These are phyloP conservation scores for Pimpla rufipes DNA, from an alignment of 2,888 invertebrate species.

Conservation along the genomic window DNA sequence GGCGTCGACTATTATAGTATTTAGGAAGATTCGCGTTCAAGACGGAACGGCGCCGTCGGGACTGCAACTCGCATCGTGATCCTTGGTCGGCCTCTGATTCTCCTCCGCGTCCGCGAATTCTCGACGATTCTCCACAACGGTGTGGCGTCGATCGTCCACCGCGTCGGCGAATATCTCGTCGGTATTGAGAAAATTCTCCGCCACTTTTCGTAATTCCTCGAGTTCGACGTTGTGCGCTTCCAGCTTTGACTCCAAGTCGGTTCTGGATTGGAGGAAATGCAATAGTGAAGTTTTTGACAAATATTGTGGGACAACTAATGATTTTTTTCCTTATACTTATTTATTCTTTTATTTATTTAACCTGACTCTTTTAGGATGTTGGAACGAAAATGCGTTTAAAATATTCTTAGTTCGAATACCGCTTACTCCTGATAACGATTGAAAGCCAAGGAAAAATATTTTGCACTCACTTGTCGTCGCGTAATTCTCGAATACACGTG, in stretches of 20 bases:
- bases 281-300: neutral
- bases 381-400: neutral
- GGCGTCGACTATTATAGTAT: slow-evolving; percentile 56
- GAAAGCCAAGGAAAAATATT: slow-evolving; percentile 1
- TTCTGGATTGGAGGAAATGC: slow-evolving; percentile 70
- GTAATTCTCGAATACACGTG: slow-evolving; percentile 89
- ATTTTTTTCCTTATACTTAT: no score
- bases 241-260: slow-evolving; percentile 81
- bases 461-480: slow-evolving; percentile 88
- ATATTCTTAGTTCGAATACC: neutral
- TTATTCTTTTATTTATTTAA: no score
- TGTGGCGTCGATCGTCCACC: slow-evolving; percentile 75
- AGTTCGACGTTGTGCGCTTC: slow-evolving; percentile 77
- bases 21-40: slow-evolving; percentile 14
- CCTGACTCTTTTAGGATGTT: no score
- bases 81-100: slow-evolving; percentile 14
- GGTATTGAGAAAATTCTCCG: slow-evolving; percentile 74
- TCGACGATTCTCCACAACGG: slow-evolving; percentile 78
- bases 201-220: slow-evolving; percentile 76
- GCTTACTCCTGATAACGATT: neutral
- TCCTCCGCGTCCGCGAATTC: slow-evolving; percentile 29
- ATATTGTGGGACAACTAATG: neutral
- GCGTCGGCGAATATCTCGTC: slow-evolving; percentile 76
- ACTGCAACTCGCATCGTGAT: slow-evolving; percentile 42
- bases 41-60: slow-evolving; percentile 10